Conservation (phyloP, 1,140 invertebrate genomes). For the Heliconius nattereri region DNA sequence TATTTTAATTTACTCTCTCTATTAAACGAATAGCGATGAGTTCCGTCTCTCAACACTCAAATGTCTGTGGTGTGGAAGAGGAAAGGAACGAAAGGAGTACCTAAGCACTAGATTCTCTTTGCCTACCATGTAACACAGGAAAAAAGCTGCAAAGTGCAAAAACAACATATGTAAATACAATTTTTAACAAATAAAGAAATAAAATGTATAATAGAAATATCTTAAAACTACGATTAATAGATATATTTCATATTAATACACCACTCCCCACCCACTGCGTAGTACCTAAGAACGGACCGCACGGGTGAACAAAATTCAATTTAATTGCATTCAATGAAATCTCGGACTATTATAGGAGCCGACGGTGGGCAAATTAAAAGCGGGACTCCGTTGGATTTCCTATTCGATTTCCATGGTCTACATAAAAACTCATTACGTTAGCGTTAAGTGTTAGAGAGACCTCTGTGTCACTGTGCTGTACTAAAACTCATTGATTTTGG, state of each 20-base stretch:
- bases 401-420: slow-evolving; percentile 68
- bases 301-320: slow-evolving; percentile 60
- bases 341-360: slow-evolving; percentile 69
- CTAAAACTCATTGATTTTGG: slow-evolving; percentile 21
- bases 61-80: too few relatives aligned
- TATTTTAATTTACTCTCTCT: too few relatives aligned
- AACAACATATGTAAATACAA: too few relatives aligned
- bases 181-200: too few relatives aligned
- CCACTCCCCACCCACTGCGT: neutral
- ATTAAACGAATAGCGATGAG: too few relatives aligned
- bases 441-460: slow-evolving; percentile 43
- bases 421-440: slow-evolving; percentile 73
- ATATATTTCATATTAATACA: slow-evolving; percentile 24
- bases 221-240: slow-evolving; percentile 13
- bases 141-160: too few relatives aligned
- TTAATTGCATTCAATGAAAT: slow-evolving; percentile 77
- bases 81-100: too few relatives aligned
- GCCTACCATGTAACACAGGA: too few relatives aligned
- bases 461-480: slow-evolving; percentile 50
- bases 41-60: too few relatives aligned
- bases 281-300: neutral
- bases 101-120: too few relatives aligned
- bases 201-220: neutral
- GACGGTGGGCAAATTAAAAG: slow-evolving; percentile 73
- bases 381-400: slow-evolving; percentile 66